These are phyloP conservation scores for Sardinella longiceps DNA, from an alignment of 2,797 vertebrate species.

Conservation along the genomic window DNA sequence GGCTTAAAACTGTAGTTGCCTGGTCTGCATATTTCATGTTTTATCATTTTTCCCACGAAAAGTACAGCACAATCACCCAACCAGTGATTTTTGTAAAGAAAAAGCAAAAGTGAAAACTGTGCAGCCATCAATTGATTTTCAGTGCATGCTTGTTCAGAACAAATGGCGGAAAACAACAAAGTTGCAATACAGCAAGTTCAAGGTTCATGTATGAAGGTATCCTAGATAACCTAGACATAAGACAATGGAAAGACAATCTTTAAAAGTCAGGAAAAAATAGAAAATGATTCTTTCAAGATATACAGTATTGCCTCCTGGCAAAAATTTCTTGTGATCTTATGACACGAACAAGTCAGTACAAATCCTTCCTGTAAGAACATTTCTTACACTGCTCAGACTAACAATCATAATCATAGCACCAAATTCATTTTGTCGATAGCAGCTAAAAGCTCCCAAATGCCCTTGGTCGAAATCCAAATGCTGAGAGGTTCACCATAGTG, in stretches of 20 bases:
- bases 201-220: neutral
- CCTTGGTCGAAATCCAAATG: neutral
- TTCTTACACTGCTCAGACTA: neutral
- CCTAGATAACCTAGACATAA: neutral
- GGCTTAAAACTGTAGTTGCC: neutral
- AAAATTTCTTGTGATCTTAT: neutral
- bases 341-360: neutral
- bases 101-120: neutral
- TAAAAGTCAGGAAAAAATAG: neutral
- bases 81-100: neutral
- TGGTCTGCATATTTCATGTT: neutral
- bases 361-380: neutral
- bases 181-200: neutral
- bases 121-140: neutral
- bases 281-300: neutral
- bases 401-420: neutral
- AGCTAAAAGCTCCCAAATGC: neutral
- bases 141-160: constrained; percentile 3
- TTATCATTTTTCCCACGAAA: neutral
- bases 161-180: neutral
- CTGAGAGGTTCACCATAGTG: neutral
- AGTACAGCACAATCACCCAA: neutral
- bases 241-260: neutral
- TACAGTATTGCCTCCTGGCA: neutral
- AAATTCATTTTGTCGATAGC: neutral